A percentile compares a stretch with the other conserved stretches of the same genome.
Conservation (phyloP, 2,113 vertebrate genomes). For the Chloropsis hardwickii region DNA sequence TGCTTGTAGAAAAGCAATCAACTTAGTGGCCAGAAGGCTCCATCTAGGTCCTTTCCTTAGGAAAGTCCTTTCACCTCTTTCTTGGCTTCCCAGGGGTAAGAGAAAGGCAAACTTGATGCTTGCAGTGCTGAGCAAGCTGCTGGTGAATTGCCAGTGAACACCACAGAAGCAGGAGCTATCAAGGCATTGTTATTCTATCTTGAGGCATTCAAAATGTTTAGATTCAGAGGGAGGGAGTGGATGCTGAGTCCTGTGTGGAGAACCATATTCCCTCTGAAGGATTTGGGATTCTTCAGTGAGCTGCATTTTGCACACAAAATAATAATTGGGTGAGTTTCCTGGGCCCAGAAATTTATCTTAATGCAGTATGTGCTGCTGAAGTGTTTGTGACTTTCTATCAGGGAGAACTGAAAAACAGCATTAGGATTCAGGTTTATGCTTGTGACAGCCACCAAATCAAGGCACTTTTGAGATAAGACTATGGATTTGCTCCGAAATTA, state of each 20-base stretch:
- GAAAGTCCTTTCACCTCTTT: neutral
- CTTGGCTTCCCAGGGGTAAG: neutral
- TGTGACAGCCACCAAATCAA: neutral
- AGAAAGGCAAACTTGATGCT: neutral
- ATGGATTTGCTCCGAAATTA: neutral
- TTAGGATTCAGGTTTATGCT: neutral
- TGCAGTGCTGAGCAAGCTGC: neutral
- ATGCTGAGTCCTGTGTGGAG: neutral
- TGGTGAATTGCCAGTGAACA: neutral
- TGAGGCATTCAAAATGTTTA: neutral
- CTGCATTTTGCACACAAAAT: neutral
- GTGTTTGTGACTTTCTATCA: neutral
- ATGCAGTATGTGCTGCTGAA: neutral
- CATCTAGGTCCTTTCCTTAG: neutral
- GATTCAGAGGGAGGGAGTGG: rapidly evolving
- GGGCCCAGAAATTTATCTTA: neutral
- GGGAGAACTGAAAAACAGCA: neutral
- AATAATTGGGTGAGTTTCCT: neutral
- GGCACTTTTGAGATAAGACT: constrained; percentile 1
- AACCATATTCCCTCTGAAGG: rapidly evolving
- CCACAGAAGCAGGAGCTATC: neutral
- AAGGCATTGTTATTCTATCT: neutral
- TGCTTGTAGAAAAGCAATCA: neutral
- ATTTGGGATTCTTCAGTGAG: neutral
- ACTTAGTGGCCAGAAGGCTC: neutral